These are phyloP conservation scores for Vespertilio murinus DNA, from an alignment of 2,797 vertebrate species.

Conservation along the genomic window DNA sequence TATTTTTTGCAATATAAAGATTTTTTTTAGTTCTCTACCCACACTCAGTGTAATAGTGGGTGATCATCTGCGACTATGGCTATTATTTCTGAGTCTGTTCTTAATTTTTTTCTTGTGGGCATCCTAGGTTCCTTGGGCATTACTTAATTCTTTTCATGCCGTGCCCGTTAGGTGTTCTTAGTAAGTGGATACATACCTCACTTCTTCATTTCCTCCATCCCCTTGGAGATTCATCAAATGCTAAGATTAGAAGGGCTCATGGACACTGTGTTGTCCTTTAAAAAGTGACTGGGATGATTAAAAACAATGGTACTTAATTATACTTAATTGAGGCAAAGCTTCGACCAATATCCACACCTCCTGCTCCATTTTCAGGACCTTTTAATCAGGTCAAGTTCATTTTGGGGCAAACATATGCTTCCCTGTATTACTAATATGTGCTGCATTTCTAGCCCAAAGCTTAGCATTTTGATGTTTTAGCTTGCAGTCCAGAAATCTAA, in stretches of 20 bases:
- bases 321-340: conserved; percentile 7
- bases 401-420: conserved; percentile 61
- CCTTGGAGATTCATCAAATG: neutral
- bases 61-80: neutral
- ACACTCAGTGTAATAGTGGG: neutral
- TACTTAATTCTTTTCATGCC: neutral
- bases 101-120: neutral
- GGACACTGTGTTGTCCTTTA: neutral
- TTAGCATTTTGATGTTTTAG: conserved; percentile 51
- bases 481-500: conserved; percentile 62
- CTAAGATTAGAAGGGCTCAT: neutral
- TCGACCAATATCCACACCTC: neutral
- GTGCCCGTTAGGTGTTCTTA: neutral
- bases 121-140: neutral
- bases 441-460: conserved; percentile 16
- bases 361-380: conserved; percentile 19
- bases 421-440: neutral
- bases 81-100: conserved; percentile 2
- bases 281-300: conserved; percentile 5
- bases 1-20: neutral
- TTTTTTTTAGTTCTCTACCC: neutral
- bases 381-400: conserved; percentile 43
- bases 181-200: neutral
- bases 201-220: neutral
- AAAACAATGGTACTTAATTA: neutral